Evolutionary conservation across 1,140 invertebrate genomes (phyloP), one percentile per base, ranked within the genome.

Genomic region (Zaprionus tsacasi): DNA sequence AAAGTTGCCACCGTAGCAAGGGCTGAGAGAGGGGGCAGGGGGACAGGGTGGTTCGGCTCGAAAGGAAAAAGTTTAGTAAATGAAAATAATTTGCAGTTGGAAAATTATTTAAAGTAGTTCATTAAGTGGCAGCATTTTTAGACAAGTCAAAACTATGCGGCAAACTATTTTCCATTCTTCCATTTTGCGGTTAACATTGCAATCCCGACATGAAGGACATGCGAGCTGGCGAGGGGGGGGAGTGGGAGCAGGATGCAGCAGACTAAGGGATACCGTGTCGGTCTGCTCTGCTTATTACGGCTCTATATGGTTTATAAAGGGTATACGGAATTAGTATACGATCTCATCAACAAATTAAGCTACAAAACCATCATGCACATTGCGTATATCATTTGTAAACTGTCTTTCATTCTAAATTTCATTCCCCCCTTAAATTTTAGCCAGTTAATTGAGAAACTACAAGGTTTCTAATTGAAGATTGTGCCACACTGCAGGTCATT

Each of bases 91-190:
- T 88, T 88, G 78, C 83, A 80, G 69, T 80, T 80, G 83, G 70
- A 80, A 80, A 88, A 88, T 88, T 88, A 88, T 88, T 88, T 88
- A 88, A 88, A 89, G 83, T 81, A 88, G 85, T 89, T 88, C 83
- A 88, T 88, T 88, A 88, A 88, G 77, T 89, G 83, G 72, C 70
- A 63, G 74, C 50, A 76, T 72, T 76, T 76, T 76, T 76, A 66
- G 69, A 70, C 73, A 76, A 76, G 30, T 65, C 67, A 72, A 72
- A 76, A 76, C 74, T 58, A 76, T 76, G 72, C 61, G 57, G 40
- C 17, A 12, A 76, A 76, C 70, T 72, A 76, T 72, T 76, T 72
- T 45, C 40, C 52, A 45, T 57, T 67, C 55, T 27, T 11, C 30
- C 54, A 48, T 17, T 60, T 17, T 76, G 60, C 33, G 66, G 52